Evolutionary conservation across 2,113 vertebrate species (phyloP).

Genomic region (Mobula birostris): DNA sequence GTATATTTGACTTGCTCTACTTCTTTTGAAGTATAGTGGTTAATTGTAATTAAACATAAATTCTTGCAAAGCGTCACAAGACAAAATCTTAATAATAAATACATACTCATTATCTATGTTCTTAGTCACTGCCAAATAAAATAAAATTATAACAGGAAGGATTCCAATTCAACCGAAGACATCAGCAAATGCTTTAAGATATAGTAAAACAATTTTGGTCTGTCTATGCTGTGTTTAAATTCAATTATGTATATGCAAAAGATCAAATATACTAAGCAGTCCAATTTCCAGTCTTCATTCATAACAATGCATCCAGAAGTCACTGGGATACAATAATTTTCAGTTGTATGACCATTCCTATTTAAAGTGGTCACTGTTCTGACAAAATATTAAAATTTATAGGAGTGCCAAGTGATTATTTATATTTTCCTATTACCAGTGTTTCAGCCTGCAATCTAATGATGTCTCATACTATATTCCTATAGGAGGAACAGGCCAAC

Average conservation of each 20-base stretch:
- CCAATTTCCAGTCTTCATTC: background rate
- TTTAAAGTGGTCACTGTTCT: background rate
- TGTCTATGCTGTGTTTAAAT: background rate
- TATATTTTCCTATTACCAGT: background rate
- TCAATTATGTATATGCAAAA: background rate
- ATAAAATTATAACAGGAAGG: background rate
- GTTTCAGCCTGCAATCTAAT: background rate
- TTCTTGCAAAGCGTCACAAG: too few relatives aligned
- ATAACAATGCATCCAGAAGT: background rate
- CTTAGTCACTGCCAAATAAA: too few relatives aligned
- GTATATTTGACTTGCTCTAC: too few relatives aligned
- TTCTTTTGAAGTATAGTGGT: too few relatives aligned
- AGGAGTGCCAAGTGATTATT: too few relatives aligned
- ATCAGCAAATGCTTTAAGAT: background rate
- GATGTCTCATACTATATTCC: background rate
- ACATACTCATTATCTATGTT: too few relatives aligned
- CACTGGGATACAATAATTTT: background rate
- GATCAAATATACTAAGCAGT: background rate
- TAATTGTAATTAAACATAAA: too few relatives aligned
- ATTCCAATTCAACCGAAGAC: background rate
- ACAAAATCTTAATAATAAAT: too few relatives aligned
- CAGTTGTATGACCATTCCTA: background rate
- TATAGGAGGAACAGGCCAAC: conserved; percentile 37
- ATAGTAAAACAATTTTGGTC: background rate
- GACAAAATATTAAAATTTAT: background rate